Base-by-base conservation (phyloP, 2,797 vertebrate species). In the Distichodus sexfasciatus region DNA sequence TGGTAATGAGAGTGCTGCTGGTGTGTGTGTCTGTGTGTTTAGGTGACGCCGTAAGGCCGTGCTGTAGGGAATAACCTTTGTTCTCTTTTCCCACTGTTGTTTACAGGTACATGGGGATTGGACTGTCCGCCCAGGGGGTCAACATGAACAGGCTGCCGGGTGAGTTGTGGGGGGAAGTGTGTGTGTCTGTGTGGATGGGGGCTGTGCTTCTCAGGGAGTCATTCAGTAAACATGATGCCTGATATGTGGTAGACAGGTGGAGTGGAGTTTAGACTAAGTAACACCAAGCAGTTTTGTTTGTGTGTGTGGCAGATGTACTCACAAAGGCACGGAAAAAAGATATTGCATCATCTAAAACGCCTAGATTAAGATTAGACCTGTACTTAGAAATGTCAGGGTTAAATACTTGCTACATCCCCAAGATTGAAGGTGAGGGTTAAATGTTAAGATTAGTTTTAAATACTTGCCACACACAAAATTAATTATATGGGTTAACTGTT, bases 71-170 rank as follows among this genome's bases (percentile, higher is more conserved):
- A n/a, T n/a, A 48, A 76, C 46, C 19, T 59, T 47, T 53, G n/a
- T 62, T 61, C 43, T 15, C 19, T 47, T 54, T 6, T 75, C 5
- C 48, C 33, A 11, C 63, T 80, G 74, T 44, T 78, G 50, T 85
- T 85, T 90, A 69, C 90, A 98, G 96, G 88, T 98, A 98, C 87
- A 98, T 98, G 96, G 96, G 96, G 77, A 98, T 98, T 73, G 96
- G 96, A 84, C 90, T 98, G 80, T 98, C 96, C 64, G 96, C 96
- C 48, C 96, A 98, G 90, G 96, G 96, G 33, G 96, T 98, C 90
- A 98, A 97, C 91, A 98, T 98, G 95, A 98, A 98, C 93, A 93
- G 96, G 83, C 93, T 98, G 87, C 96, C 96, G 83, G 96, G 95
- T 98, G 87, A 96, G 96, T 96, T 80, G 48, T 24, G 11, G 48